Base-by-base conservation (phyloP, 2,888 invertebrate genomes). In the Leptinotarsa juncta region DNA sequence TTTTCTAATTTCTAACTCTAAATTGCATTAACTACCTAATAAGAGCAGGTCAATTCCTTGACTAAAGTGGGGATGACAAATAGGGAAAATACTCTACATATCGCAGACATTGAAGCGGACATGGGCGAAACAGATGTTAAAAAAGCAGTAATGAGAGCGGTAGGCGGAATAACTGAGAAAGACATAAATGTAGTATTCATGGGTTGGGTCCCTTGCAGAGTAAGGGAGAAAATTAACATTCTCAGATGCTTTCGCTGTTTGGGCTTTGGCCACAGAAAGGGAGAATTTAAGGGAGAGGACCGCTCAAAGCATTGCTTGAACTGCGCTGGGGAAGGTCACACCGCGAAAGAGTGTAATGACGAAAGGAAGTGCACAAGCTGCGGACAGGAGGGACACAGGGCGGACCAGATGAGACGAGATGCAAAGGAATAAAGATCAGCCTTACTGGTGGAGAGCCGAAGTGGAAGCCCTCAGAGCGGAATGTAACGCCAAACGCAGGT, bases 311-410 rank as follows among this genome's bases (percentile, higher is more conserved):
- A 16, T 16, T 68, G 68, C 68, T 1, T n/a, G 12, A 68, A 53
- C 18, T 68, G 55, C n/a, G 53, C 50, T 4, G 16, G 32, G 26
- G 55, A 20, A 3, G 68, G 42, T 3, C 55, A 68, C 55, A 12
- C 20, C 2, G 18, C 32, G 0, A 10, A 16, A 16, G 68, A 53
- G 53, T 68, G 68, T n/a, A 51, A 16, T 7, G 51, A 67, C 20
- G 16, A 23, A 23, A 23, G 48, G 50, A 32, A 18, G 14, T 72
- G 72, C 55, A 32, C 57, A 32, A 23, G 18, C 4, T 66, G 65
- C 48, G 32, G 51, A n/a, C 48, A 49, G 48, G 48, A 26, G 5
- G 72, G 62, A 16, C 67, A 67, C 50, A 67, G 51, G 49, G 48
- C 12, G 23, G 53, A 18, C 42, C 14, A 55, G 66, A 20, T 66